A percentile compares a stretch with the other conserved stretches of the same genome.
Evolutionary conservation across 1,140 invertebrate genomes (phyloP).

Genomic region (Mesaphorura yosii): DNA sequence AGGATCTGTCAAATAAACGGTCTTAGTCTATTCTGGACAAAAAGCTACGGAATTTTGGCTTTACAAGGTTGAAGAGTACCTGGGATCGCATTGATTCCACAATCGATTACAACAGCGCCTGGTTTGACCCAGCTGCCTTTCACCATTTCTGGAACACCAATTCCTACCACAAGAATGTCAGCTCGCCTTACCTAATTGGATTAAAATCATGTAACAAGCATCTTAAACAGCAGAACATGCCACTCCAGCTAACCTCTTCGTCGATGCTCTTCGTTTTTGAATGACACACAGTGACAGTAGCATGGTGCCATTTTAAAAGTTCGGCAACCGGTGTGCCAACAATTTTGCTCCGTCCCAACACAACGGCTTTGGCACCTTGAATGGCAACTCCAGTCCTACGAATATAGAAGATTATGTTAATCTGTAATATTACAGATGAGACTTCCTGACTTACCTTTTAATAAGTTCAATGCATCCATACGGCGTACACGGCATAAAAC

Average conservation of each 20-base stretch:
- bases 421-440: background rate
- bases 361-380: conserved; percentile 75
- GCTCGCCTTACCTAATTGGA: conserved; percentile 48
- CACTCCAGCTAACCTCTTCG: conserved; percentile 49
- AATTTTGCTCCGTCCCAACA: conserved; percentile 93
- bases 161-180: conserved; percentile 92
- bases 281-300: conserved; percentile 93
- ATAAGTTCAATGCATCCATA: conserved; percentile 87
- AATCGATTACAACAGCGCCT: conserved; percentile 98
- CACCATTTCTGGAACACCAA: conserved; percentile 83
- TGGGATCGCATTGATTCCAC: conserved; percentile 89
- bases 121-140: conserved; percentile 95
- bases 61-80: too few species aligned
- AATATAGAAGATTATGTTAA: background rate
- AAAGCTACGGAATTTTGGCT: too few species aligned
- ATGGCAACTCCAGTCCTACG: conserved; percentile 59
- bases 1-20: conserved; percentile 48
- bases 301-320: conserved; percentile 90
- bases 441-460: conserved; percentile 44
- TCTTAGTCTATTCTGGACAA: conserved; percentile 1
- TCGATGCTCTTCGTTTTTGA: conserved; percentile 79
- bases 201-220: background rate
- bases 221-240: background rate
- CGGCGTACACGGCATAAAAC: conserved; percentile 87
- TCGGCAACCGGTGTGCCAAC: conserved; percentile 91